These are phyloP conservation scores for Trachops cirrhosus DNA, from an alignment of 2,797 vertebrate genomes.

Conservation along the genomic window DNA sequence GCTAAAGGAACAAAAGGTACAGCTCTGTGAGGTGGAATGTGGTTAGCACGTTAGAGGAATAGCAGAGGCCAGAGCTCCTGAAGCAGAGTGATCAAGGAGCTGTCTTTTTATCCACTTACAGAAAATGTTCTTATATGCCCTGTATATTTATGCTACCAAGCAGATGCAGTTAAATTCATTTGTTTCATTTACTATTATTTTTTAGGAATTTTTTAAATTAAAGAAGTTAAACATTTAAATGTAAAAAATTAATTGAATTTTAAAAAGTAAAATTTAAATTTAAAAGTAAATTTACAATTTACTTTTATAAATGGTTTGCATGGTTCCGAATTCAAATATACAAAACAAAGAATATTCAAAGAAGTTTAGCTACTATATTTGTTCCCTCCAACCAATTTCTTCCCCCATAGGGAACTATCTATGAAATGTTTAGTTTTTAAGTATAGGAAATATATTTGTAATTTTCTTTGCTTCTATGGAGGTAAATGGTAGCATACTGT, in stretches of 20 bases:
- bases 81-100: background rate
- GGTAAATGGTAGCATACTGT: background rate
- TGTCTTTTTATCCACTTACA: background rate
- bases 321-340: constrained; percentile 23
- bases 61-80: background rate
- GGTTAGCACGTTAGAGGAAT: background rate
- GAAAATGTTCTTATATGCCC: background rate
- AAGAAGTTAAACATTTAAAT: background rate
- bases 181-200: background rate
- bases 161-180: background rate
- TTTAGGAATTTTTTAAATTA: background rate
- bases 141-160: background rate
- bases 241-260: background rate
- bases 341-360: background rate
- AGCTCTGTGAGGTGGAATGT: background rate
- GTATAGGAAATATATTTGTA: background rate
- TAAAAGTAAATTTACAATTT: background rate
- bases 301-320: background rate
- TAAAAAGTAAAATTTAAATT: background rate
- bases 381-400: background rate
- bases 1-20: background rate
- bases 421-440: background rate
- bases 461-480: background rate
- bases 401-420: background rate
- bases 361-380: background rate